These are phyloP conservation scores for Caenorhabditis parvicauda DNA, from an alignment of 2,888 invertebrate genomes.

Conservation along the genomic window DNA sequence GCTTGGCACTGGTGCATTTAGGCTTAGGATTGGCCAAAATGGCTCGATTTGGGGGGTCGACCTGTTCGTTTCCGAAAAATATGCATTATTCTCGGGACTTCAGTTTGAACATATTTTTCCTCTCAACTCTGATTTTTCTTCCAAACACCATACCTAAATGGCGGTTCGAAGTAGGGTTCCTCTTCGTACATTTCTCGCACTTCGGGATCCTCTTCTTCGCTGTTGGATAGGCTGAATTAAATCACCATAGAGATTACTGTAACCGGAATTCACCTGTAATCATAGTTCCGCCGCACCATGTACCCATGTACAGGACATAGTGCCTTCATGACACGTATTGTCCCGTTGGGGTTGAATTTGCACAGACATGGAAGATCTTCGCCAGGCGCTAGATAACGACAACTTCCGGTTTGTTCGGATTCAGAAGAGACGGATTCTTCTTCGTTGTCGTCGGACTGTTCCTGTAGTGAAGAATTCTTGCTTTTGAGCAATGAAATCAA, in stretches of 20 bases:
- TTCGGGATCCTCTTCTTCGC: constrained; percentile 39
- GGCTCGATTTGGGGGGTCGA: no score
- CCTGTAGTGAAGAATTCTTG: constrained; percentile 15
- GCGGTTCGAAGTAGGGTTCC: constrained; percentile 40
- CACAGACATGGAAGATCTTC: constrained; percentile 60
- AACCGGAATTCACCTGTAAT: constrained; percentile 38
- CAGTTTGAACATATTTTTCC: no score
- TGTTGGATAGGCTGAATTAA: constrained; percentile 34
- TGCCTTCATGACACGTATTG: constrained; percentile 48
- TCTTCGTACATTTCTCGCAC: constrained; percentile 41
- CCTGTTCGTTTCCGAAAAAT: no score
- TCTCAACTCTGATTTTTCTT: no score
- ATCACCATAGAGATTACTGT: not conserved
- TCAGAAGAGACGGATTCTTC: constrained; percentile 26
- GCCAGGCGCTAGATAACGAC: constrained; percentile 53
- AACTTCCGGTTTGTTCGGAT: constrained; percentile 26
- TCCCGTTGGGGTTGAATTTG: constrained; percentile 50
- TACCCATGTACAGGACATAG: constrained; percentile 62
- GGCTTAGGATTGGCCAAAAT: no score
- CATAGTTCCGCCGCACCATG: constrained; percentile 49
- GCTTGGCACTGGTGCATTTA: no score
- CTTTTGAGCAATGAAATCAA: no score
- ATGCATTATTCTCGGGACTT: no score
- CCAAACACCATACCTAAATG: no score
- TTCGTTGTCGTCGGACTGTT: constrained; percentile 37